Evolutionary conservation across 2,797 vertebrate genomes (phyloP), one percentile per base, ranked within the genome.

Genomic region (Halcyon smyrnensis): DNA sequence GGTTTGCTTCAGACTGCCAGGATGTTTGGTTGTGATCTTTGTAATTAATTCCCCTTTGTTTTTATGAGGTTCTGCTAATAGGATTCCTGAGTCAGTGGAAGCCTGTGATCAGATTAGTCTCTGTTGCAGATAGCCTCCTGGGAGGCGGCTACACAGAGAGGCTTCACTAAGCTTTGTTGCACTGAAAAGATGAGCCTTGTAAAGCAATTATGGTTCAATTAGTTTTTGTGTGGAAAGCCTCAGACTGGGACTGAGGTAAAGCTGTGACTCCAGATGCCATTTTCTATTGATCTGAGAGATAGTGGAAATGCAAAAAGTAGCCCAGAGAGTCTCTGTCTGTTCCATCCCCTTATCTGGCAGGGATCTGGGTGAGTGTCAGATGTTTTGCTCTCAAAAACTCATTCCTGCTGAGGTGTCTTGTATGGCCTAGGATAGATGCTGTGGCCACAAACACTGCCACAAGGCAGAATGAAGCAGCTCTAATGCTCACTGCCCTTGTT

Each of bases 71-170:
- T 95, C 84, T 94, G 78, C 57, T 96, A 90, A 89, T 78, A 74
- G 71, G 60, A 92, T 89, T 94, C 57, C 50, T 94, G 17, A 39
- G 15, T 81, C 10, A 7, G 75, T 95, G 75, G 78, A 95, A 80
- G 71, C 60, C 93, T 65, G 71, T 93, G 90, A 94, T 96, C 60
- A 90, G 84, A 95, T 97, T 94, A 93, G 81, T 74, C 68, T 90
- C 30, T 54, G 30, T 84, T 92, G 93, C 71, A 87, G 48, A 89
- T 25, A 67, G 67, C 45, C 88, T 93, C 75, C 53, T 90, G 91
- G 80, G 90, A 94, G 37, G 78, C 7, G 20, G 48, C 80, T 79
- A 56, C 51, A 43, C 50, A 82, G 86, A 86, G 70, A 95, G 78
- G 48, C 68, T 95, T 90, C 91, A 68, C 62, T 65, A 78, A 77